Conservation (phyloP, 2,113 vertebrate species). For the Collichthys lucidus region DNA sequence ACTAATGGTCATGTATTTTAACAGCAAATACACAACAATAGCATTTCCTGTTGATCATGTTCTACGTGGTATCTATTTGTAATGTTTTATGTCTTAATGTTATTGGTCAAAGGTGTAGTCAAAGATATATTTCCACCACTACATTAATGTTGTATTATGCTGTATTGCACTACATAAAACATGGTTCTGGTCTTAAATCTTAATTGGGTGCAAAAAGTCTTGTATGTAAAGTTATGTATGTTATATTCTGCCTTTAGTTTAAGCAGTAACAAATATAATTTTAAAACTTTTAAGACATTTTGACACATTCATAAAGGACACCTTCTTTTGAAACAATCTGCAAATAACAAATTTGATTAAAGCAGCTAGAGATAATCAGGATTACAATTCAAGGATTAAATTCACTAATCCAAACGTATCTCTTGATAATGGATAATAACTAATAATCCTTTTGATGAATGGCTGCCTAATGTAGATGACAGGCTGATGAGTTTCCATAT, state of each 20-base stretch:
- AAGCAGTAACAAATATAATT: too few relatives aligned
- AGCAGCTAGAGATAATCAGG: conserved; percentile 56
- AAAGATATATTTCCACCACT: too few relatives aligned
- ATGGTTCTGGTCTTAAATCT: neutral
- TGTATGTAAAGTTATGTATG: too few relatives aligned
- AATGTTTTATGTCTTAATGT: neutral
- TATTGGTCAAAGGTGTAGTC: neutral
- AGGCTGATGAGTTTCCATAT: neutral
- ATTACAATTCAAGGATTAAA: conserved; percentile 68
- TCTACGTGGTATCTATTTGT: neutral
- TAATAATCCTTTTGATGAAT: conserved; percentile 65
- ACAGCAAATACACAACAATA: neutral
- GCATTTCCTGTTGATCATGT: neutral
- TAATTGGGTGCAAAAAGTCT: neutral
- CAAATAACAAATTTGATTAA: conserved; percentile 56
- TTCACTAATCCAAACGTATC: conserved; percentile 67
- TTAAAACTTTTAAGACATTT: too few relatives aligned
- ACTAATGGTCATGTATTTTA: neutral
- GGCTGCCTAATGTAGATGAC: conserved; percentile 29
- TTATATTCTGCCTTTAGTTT: too few relatives aligned
- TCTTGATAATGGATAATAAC: conserved; percentile 69
- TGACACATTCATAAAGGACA: too few relatives aligned
- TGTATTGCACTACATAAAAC: neutral
- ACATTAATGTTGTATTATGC: neutral
- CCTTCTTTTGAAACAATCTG: too few relatives aligned